These are phyloP conservation scores for Armadillidium nasatum DNA, from an alignment of 1,140 invertebrate genomes.

Conservation along the genomic window DNA sequence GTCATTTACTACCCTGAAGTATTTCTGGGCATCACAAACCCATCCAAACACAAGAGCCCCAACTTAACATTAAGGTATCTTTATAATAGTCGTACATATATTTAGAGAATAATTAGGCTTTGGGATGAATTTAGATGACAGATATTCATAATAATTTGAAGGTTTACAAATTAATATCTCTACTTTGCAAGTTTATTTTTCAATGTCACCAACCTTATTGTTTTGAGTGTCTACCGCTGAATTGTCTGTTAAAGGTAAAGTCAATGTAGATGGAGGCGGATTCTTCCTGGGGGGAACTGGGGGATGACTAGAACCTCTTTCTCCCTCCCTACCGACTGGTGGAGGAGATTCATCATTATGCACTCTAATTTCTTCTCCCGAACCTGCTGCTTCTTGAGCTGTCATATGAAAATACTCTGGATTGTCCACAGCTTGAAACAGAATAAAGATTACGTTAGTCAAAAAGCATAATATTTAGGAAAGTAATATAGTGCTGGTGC, in stretches of 20 bases:
- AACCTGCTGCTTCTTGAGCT: neutral
- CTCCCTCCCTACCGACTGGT: neutral
- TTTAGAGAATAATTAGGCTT: no score
- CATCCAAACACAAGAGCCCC: no score
- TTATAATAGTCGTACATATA: no score
- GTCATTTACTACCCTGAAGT: no score
- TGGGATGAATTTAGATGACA: no score
- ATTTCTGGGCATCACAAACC: no score
- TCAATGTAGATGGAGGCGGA: constrained; percentile 34
- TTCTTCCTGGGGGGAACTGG: constrained; percentile 55
- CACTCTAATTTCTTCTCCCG: neutral
- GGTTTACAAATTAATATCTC: no score
- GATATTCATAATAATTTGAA: no score
- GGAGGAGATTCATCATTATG: neutral
- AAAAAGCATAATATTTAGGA: neutral
- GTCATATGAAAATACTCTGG: constrained; percentile 42
- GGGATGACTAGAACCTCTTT: constrained; percentile 48
- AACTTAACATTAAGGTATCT: no score
- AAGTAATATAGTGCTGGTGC: constrained; percentile 16
- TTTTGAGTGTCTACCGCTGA: neutral
- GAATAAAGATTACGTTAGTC: neutral
- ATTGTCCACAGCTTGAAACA: constrained; percentile 35
- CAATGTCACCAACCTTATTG: no score
- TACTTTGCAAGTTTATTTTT: no score
- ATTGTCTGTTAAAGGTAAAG: neutral